Base-by-base conservation (phyloP, 2,113 vertebrate genomes). In the Chauna torquata region DNA sequence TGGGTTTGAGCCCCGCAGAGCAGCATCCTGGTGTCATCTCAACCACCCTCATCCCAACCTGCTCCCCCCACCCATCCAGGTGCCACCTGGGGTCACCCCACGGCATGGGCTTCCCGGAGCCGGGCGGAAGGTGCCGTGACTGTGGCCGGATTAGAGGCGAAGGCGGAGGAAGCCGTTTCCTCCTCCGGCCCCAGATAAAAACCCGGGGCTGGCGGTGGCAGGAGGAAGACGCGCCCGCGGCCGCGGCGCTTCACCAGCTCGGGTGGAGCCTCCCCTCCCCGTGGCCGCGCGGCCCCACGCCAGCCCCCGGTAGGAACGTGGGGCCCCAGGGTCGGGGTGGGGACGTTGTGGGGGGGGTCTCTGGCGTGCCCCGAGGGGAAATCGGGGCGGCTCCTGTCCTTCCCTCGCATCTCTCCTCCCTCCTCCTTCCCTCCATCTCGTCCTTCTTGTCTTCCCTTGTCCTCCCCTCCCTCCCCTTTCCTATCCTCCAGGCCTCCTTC, bases 11-110 rank as follows among this genome's bases (percentile, higher is more conserved):
- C 23, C n/a, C n/a, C 4, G 19, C 7, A 13, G 19, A 45, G 30
- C 44, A 6, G 18, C 32, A 20, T 27, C 57, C 12, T 12, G 22
- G 13, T 22, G 23, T n/a, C 58, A 36, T 20, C n/a, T 22, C 11
- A 6, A 28, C 40, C 27, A 25, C 9, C 59, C n/a, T 8, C 58
- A 23, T 40, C 70, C 52, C 52, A 18, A 6, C 38, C 38, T 23
- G 1, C 1, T 6, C 40, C 10, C 14, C 55, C 13, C 8, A 45
- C 8, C 54, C 32, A 1, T 7, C 27, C 27, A 7, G 23, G 50
- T 52, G 24, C 50, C 24, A 15, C 50, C 24, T 5, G 38, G 38
- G 15, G 16, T 23, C 54, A 45, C 32, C 16, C 32, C 12, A 3
- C 12, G 54, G 3, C 40, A 12, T 16, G 4, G 7, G 17, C 44